Evolutionary conservation across 2,888 invertebrate genomes (phyloP), one percentile per base, ranked within the genome.

Genomic region (Amorpha juglandis): DNA sequence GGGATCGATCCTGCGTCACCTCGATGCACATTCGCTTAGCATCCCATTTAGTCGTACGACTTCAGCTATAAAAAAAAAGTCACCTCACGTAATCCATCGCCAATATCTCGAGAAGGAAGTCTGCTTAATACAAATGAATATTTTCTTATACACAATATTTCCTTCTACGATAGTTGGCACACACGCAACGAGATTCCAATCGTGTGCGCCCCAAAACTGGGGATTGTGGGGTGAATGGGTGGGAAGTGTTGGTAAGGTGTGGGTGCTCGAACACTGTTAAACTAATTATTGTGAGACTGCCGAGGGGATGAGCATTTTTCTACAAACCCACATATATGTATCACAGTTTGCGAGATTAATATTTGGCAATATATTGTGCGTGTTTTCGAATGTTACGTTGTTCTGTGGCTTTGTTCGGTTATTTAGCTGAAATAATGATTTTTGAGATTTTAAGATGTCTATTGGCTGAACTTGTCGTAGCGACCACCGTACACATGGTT

Each of bases 191-290:
- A 58, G 58, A 58, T 19, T 58, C 58, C 58, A 16, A 58, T 58
- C 58, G 58, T 58, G 58, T 55, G 55, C 55, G 55, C 38, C 58
- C 38, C 16, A 19, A 58, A 58, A 70, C 70, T 65, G 64, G 72
- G 70, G 70, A 72, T 68, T 70, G 70, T 66, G 63, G 64, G 67
- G 69, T 77, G 73, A 73, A 75, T 74, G 69, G 68, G 66, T 65
- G 69, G 66, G 73, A 68, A 63, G 68, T 62, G 67, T 58, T 63
- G 62, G 33, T 63, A 63, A 70, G 63, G 71, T 76, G 70, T 66
- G 72, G 78, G 80, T 70, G 81, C 79, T 79, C 81, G 86, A 85
- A 87, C 85, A 88, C 89, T 89, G 85, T 85, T 85, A 85, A 85
- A 85, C 85, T 85, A 85, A 85, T 85, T 85, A 85, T 85, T 85